phyloP scores from a whole-genome alignment of 2,888 invertebrate genomes.

The Taphrorychus bicolor region DNA sequence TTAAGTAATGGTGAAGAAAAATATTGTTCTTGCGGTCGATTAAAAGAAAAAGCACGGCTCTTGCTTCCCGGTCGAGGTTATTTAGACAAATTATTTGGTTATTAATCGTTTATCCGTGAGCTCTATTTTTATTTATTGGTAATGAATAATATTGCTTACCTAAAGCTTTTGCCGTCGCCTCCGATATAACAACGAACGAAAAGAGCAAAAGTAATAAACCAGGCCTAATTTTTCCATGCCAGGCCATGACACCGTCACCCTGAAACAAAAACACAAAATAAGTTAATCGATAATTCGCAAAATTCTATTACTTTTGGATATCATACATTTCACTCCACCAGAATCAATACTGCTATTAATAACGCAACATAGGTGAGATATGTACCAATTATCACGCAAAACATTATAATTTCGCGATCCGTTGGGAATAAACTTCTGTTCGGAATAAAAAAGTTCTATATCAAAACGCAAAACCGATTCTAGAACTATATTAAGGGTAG shows the following conservation, averaged over 20 bases:
- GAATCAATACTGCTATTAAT: neutral
- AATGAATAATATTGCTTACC: slow-evolving; percentile 46
- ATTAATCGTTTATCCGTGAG: neutral
- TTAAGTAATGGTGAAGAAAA: neutral
- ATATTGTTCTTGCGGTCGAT: neutral
- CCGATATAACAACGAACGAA: slow-evolving; percentile 56
- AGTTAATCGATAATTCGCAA: neutral
- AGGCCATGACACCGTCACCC: slow-evolving; percentile 61
- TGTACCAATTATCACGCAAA: slow-evolving; percentile 27
- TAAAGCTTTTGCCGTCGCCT: slow-evolving; percentile 56
- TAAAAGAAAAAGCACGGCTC: neutral
- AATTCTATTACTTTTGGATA: no score
- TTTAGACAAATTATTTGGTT: neutral
- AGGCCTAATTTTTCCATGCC: slow-evolving; percentile 60
- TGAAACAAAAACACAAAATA: slow-evolving; percentile 50
- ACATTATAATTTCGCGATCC: slow-evolving; percentile 28
- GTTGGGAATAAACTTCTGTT: slow-evolving; percentile 15
- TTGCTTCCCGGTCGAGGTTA: neutral
- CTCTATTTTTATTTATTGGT: neutral
- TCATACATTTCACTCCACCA: no score
- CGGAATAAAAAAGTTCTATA: slow-evolving; percentile 25
- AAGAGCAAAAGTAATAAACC: slow-evolving; percentile 58
- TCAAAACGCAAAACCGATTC: slow-evolving; percentile 32
- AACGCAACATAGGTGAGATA: slow-evolving; percentile 18
- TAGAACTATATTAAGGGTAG: slow-evolving; percentile 37